These are phyloP conservation scores for Cryptus viduatorius DNA, from an alignment of 2,888 invertebrate genomes.

Conservation along the genomic window DNA sequence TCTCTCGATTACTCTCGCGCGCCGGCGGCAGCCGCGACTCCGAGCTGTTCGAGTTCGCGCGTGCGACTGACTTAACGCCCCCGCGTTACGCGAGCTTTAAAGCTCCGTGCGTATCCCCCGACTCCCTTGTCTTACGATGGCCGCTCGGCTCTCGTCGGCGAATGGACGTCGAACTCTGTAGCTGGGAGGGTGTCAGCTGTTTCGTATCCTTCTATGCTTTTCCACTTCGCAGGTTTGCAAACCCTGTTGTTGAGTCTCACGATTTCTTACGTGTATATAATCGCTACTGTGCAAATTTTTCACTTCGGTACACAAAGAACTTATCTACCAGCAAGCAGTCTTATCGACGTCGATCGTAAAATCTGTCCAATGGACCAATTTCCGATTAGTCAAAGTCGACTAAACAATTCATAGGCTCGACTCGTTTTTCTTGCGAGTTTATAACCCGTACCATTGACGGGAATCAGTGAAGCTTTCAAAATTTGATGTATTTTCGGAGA, in stretches of 20 bases:
- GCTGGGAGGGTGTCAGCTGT: background rate
- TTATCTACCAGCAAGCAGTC: background rate
- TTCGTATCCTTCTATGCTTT: background rate
- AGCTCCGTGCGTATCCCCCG: conserved; percentile 25
- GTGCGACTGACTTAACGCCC: conserved; percentile 33
- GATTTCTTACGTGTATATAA: background rate
- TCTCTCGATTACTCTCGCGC: background rate
- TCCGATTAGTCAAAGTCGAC: background rate
- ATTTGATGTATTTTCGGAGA: too few species aligned
- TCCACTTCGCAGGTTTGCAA: background rate
- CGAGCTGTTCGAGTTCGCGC: conserved; percentile 26
- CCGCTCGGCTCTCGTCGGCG: background rate
- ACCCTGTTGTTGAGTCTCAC: background rate
- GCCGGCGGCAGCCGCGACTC: conserved; percentile 1
- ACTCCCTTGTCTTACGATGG: background rate
- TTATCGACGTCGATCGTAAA: background rate
- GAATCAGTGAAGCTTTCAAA: too few species aligned
- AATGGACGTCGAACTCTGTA: background rate
- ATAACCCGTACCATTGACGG: too few species aligned
- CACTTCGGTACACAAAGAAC: background rate
- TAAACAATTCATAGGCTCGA: background rate
- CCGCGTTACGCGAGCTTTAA: conserved; percentile 46
- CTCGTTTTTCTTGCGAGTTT: background rate
- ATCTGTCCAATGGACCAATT: background rate
- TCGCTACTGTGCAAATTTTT: background rate